These are phyloP conservation scores for Potamarius usumacintae DNA, from an alignment of 2,113 vertebrate genomes.

Conservation along the genomic window DNA sequence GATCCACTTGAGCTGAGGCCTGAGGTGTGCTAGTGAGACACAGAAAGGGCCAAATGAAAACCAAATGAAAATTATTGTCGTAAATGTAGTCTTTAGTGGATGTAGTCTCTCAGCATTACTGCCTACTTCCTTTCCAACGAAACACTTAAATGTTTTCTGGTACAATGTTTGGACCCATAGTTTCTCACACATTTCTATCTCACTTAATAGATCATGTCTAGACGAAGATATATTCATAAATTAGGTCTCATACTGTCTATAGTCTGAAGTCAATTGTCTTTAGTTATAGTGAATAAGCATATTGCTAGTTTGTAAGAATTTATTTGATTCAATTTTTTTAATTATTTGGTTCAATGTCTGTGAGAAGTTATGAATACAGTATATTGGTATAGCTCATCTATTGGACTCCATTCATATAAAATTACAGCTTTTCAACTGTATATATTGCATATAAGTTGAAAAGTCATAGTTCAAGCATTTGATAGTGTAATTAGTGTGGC, in stretches of 20 bases:
- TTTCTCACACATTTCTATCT: conserved; percentile 16
- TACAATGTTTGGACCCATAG: conserved; percentile 3
- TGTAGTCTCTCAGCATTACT: conserved; percentile 33
- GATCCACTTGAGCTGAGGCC: conserved; percentile 29
- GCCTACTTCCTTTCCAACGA: conserved; percentile 30
- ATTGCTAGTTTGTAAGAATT: not conserved
- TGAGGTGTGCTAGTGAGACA: conserved; percentile 38
- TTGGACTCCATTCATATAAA: not conserved
- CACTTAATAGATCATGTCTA: not conserved
- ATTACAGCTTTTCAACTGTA: not conserved
- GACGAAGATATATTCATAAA: not conserved
- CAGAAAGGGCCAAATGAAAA: conserved; percentile 39
- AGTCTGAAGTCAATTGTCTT: not conserved
- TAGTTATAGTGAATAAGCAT: not conserved
- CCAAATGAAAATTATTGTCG: conserved; percentile 46
- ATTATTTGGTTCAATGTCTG: not conserved
- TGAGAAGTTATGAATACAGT: not conserved
- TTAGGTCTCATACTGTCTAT: not conserved
- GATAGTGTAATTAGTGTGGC: not conserved
- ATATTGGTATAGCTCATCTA: not conserved
- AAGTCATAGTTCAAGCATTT: not conserved
- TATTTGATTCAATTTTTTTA: not conserved
- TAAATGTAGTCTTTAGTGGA: conserved; percentile 42
- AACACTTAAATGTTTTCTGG: conserved; percentile 28
- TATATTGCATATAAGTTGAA: not conserved